A percentile compares a stretch with the other conserved stretches of the same genome.
Conservation (phyloP, 2,888 invertebrate species). For the Apoda limacodes region DNA sequence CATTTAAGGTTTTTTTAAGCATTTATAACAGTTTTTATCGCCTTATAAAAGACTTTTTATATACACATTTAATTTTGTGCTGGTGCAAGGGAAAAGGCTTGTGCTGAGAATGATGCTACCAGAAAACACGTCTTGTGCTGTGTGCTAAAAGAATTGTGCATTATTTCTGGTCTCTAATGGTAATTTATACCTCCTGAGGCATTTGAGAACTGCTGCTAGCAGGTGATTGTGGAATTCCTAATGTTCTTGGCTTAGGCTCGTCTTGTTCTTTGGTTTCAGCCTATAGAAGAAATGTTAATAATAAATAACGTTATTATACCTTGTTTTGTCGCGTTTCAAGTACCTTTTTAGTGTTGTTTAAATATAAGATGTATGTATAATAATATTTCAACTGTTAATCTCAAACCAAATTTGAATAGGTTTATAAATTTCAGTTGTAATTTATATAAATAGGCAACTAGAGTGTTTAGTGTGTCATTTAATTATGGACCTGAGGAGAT, state of each 20-base stretch:
- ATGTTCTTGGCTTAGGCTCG: slow-evolving; percentile 39
- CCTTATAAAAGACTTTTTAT: too few relatives aligned
- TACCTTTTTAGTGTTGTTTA: too few relatives aligned
- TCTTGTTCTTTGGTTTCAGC: slow-evolving; percentile 48
- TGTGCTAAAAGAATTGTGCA: slow-evolving; percentile 24
- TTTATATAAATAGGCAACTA: too few relatives aligned
- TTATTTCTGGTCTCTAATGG: slow-evolving; percentile 26
- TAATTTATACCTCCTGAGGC: slow-evolving; percentile 52
- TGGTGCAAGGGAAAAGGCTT: too few relatives aligned
- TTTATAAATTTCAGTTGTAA: too few relatives aligned
- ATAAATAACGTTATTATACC: too few relatives aligned
- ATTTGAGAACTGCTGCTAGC: slow-evolving; percentile 44
- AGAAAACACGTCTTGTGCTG: slow-evolving; percentile 31
- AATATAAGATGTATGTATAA: slow-evolving; percentile 6
- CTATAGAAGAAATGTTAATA: slow-evolving; percentile 53
- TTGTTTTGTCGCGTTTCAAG: too few relatives aligned
- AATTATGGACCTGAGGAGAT: slow-evolving; percentile 60
- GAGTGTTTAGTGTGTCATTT: slow-evolving; percentile 8
- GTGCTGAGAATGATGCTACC: too few relatives aligned
- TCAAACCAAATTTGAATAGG: too few relatives aligned
- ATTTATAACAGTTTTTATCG: too few relatives aligned
- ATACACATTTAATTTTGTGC: too few relatives aligned
- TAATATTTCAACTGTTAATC: slow-evolving; percentile 6
- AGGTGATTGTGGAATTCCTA: slow-evolving; percentile 51
- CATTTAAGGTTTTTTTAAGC: too few relatives aligned